phyloP scores from a whole-genome alignment of 2,113 vertebrate species.

The Thymallus thymallus region DNA sequence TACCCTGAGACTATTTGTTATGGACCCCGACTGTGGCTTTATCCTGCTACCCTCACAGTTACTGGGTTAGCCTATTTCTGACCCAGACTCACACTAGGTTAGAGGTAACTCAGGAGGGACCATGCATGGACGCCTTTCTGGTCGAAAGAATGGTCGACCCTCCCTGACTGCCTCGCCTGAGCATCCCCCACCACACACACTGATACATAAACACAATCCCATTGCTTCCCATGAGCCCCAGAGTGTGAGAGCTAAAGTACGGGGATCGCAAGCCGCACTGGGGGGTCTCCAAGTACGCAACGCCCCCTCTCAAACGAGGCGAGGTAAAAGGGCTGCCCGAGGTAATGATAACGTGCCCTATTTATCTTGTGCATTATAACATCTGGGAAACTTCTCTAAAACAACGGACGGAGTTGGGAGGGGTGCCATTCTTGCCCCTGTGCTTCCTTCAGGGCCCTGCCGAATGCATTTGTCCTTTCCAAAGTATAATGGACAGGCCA shows the following conservation, averaged over 20 bases:
- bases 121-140: too few species aligned
- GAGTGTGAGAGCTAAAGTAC: conserved; percentile 31
- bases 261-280: background rate
- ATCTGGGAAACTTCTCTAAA: conserved; percentile 81
- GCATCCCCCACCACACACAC: background rate
- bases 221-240: conserved; percentile 48
- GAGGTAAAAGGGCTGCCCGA: conserved; percentile 61
- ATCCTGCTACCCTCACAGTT: too few species aligned
- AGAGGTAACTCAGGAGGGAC: too few species aligned
- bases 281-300: conserved; percentile 52
- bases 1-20: too few species aligned
- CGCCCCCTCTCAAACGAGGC: conserved; percentile 45
- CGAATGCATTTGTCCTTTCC: conserved; percentile 81
- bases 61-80: too few species aligned
- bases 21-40: too few species aligned
- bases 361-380: conserved; percentile 72
- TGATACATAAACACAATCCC: conserved; percentile 15
- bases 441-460: conserved; percentile 75
- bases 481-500: conserved; percentile 83
- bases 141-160: too few species aligned
- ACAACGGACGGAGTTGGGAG: conserved; percentile 65
- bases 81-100: too few species aligned
- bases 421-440: conserved; percentile 62
- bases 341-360: conserved; percentile 63
- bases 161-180: too few species aligned